Conservation (phyloP, 2,797 vertebrate species). For the Synaphobranchus kaupii region DNA sequence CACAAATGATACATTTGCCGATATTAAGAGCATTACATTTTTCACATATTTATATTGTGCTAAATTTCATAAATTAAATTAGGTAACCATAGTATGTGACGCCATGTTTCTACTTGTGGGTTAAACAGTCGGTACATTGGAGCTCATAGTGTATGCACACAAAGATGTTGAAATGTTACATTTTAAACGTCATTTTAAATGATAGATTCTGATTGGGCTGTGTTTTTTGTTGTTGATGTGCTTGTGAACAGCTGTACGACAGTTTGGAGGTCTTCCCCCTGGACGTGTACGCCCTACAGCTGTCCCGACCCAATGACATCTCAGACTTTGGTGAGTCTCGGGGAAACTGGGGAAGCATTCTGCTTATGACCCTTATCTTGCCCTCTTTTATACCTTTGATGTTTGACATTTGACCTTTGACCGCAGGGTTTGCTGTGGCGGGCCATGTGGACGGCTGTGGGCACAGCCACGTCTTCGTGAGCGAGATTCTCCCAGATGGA, state of each 20-base stretch:
- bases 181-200: too few species aligned
- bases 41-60: neutral
- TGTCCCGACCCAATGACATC: slow-evolving; percentile 57
- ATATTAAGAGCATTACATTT: too few species aligned
- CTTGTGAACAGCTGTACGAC: slow-evolving; percentile 74
- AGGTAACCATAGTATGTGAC: neutral
- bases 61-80: neutral
- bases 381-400: neutral
- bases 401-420: slow-evolving; percentile 55
- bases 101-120: too few species aligned
- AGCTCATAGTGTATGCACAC: neutral
- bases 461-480: slow-evolving; percentile 83
- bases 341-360: neutral
- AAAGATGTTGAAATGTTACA: neutral
- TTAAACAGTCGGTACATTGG: neutral
- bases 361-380: neutral
- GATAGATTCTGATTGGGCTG: too few species aligned
- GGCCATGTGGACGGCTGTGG: slow-evolving; percentile 80
- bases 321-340: slow-evolving; percentile 69
- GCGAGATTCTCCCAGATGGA: slow-evolving; percentile 84
- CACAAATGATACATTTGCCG: too few species aligned
- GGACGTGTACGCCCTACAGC: slow-evolving; percentile 63
- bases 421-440: slow-evolving; percentile 85
- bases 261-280: slow-evolving; percentile 80
- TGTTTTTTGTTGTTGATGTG: too few species aligned